Evolutionary conservation across 2,797 vertebrate species (phyloP).

Genomic region (Rachycentron canadum): DNA sequence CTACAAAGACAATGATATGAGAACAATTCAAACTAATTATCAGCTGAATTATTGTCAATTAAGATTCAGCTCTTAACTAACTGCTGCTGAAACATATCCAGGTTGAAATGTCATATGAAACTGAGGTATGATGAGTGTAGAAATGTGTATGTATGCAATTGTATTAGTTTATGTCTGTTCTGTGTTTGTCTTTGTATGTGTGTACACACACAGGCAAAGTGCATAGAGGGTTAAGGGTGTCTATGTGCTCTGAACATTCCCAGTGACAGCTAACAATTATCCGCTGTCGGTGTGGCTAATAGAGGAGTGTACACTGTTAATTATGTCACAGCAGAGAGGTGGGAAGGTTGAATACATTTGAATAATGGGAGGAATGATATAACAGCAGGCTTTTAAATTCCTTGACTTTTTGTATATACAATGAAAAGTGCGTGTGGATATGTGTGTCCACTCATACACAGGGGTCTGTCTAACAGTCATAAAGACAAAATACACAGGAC

Average conservation of each 20-base stretch:
- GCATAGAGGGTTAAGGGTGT: conserved; percentile 57
- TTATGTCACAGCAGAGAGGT: conserved; percentile 80
- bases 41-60: conserved; percentile 52
- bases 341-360: conserved; percentile 84
- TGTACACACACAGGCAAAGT: conserved; percentile 27
- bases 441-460: conserved; percentile 47
- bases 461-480: conserved; percentile 42
- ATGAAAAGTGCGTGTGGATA: conserved; percentile 56
- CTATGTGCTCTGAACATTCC: conserved; percentile 70
- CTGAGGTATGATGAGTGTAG: neutral
- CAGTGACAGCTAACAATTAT: conserved; percentile 85
- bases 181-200: conserved; percentile 22
- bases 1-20: conserved; percentile 56
- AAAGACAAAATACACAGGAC: conserved; percentile 50
- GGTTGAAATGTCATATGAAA: conserved; percentile 20
- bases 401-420: conserved; percentile 57
- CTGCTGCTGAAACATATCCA: conserved; percentile 24
- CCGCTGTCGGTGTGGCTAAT: conserved; percentile 76
- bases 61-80: conserved; percentile 54
- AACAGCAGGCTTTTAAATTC: conserved; percentile 63
- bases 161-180: conserved; percentile 7
- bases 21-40: conserved; percentile 75
- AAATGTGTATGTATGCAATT: conserved; percentile 2
- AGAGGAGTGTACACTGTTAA: conserved; percentile 81
- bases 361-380: conserved; percentile 79